These are phyloP conservation scores for Silurus aristotelis DNA, from an alignment of 2,797 vertebrate species.

Conservation along the genomic window DNA sequence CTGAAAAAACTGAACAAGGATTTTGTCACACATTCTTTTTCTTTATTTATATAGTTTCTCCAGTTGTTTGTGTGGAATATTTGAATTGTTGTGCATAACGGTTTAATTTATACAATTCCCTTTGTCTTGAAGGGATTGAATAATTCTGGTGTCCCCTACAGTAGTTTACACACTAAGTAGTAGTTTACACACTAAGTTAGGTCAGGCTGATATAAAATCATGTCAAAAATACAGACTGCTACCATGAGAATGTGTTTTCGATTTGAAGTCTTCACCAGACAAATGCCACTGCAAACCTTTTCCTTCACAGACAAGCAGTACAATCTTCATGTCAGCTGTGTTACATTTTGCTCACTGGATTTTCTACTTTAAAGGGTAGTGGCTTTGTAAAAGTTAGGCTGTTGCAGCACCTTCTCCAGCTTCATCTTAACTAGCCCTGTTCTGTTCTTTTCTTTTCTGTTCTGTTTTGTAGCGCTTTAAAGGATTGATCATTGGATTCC, in stretches of 20 bases:
- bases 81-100: neutral
- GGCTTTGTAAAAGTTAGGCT: neutral
- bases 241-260: conserved; percentile 35
- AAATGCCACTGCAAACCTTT: conserved; percentile 13
- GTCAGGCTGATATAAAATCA: conserved; percentile 36
- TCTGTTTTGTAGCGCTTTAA: conserved; percentile 1
- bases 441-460: too few species aligned
- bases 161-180: neutral
- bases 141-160: neutral
- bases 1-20: neutral
- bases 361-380: neutral
- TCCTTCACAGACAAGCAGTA: neutral
- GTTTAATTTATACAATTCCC: neutral
- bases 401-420: neutral
- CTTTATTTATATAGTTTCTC: neutral
- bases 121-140: neutral
- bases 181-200: neutral
- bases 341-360: neutral
- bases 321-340: neutral
- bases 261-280: conserved; percentile 36
- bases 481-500: neutral
- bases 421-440: neutral
- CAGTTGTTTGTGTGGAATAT: neutral
- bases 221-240: conserved; percentile 43
- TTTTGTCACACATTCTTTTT: neutral